Evolutionary conservation across 2,888 invertebrate species (phyloP).

Genomic region (Amphipoea oculea): DNA sequence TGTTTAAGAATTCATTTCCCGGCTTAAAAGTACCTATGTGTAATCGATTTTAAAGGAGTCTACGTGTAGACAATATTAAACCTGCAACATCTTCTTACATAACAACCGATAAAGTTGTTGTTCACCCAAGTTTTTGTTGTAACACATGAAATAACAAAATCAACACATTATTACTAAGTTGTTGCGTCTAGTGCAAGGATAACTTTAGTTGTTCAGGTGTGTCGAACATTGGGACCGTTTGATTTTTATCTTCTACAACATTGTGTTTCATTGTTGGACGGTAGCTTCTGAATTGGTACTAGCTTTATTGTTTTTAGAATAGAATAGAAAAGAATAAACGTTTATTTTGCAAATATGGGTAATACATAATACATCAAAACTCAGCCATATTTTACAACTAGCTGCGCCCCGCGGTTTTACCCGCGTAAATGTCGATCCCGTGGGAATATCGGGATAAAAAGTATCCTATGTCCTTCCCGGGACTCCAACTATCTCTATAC

Average conservation of each 20-base stretch:
- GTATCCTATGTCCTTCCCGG: too few species aligned
- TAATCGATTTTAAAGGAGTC: too few species aligned
- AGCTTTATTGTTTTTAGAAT: not conserved
- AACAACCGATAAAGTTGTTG: not conserved
- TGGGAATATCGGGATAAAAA: too few species aligned
- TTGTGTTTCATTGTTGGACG: not conserved
- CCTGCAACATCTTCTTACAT: not conserved
- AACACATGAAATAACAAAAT: not conserved
- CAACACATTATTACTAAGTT: not conserved
- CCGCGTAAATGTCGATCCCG: too few species aligned
- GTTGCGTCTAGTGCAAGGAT: not conserved
- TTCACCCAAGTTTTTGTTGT: not conserved
- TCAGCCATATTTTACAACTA: too few species aligned
- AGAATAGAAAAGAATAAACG: too few species aligned
- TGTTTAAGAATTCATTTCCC: not conserved
- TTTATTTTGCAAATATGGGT: too few species aligned
- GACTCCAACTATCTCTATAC: too few species aligned
- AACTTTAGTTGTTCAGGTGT: conserved; percentile 14
- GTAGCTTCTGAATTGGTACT: not conserved
- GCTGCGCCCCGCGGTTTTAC: too few species aligned
- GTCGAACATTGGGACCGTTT: not conserved
- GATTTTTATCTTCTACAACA: not conserved
- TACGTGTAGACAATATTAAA: not conserved
- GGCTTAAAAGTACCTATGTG: not conserved
- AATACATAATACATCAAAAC: too few species aligned